Evolutionary conservation across 2,113 vertebrate species (phyloP).

Genomic region (Tyrannus savana): DNA sequence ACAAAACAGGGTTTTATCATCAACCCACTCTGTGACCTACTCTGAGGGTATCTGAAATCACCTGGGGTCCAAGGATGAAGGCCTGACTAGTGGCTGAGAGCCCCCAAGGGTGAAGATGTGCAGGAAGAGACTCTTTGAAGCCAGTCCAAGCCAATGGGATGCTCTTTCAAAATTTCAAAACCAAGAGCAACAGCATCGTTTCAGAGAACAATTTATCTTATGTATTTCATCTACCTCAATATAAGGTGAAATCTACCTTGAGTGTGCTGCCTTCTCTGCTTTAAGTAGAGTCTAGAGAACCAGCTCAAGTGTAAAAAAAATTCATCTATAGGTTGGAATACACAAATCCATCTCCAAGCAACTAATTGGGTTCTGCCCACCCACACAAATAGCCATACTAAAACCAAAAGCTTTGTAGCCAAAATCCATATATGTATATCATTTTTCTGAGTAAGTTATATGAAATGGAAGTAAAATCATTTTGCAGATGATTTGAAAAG

Average conservation of each 20-base stretch:
- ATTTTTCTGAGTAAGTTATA: not conserved
- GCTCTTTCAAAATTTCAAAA: not conserved
- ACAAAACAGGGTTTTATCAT: not conserved
- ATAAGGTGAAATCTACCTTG: not conserved
- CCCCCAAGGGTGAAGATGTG: not conserved
- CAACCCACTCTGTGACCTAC: not conserved
- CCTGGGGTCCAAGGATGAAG: not conserved
- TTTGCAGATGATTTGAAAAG: not conserved
- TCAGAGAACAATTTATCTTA: not conserved
- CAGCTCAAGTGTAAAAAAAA: not conserved
- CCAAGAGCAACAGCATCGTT: not conserved
- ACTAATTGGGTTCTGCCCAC: not conserved
- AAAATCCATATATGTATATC: not conserved
- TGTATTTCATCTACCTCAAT: not conserved
- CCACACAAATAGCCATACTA: accelerated
- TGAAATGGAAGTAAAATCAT: not conserved
- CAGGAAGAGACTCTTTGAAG: not conserved
- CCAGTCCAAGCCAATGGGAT: not conserved
- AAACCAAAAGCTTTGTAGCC: not conserved
- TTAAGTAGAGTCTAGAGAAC: not conserved
- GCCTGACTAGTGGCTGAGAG: not conserved
- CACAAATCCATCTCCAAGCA: not conserved
- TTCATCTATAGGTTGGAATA: not conserved
- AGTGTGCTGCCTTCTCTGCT: not conserved
- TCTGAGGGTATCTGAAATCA: not conserved